A percentile compares a stretch with the other conserved stretches of the same genome.
Conservation (phyloP, 2,113 vertebrate species). For the Coracopsis vasa region DNA sequence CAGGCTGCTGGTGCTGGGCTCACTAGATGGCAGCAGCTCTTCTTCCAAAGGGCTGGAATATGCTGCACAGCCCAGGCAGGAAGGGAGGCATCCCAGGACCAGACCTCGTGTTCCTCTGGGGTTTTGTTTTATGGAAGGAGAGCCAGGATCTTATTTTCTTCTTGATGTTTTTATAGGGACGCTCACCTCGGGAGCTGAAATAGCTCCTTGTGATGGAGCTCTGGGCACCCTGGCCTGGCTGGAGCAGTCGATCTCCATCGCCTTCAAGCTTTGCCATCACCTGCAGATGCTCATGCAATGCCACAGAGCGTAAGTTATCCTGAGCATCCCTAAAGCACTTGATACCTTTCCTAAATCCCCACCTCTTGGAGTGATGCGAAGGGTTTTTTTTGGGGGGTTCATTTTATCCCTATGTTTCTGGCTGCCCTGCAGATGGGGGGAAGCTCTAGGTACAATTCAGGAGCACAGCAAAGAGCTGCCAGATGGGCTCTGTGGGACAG, state of each 20-base stretch:
- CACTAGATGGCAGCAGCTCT: constrained; percentile 46
- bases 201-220: fast-evolving
- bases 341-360: neutral
- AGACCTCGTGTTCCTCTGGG: fast-evolving
- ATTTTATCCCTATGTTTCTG: neutral
- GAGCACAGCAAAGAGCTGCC: neutral
- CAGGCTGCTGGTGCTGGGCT: neutral
- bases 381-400: neutral
- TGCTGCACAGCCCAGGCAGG: neutral
- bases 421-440: neutral
- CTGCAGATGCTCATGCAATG: fast-evolving
- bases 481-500: neutral
- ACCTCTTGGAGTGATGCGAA: neutral
- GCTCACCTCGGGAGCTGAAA: neutral
- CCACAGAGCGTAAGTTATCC: fast-evolving
- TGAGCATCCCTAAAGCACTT: neutral
- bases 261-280: fast-evolving
- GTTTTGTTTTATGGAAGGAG: fast-evolving
- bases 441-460: fast-evolving
- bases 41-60: neutral
- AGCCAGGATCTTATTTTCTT: neutral
- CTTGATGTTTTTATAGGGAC: neutral
- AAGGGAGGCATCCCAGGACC: fast-evolving
- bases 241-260: fast-evolving
- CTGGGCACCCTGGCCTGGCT: fast-evolving